Conservation (phyloP, 1,140 invertebrate genomes). For the Sesamia nonagrioides region DNA sequence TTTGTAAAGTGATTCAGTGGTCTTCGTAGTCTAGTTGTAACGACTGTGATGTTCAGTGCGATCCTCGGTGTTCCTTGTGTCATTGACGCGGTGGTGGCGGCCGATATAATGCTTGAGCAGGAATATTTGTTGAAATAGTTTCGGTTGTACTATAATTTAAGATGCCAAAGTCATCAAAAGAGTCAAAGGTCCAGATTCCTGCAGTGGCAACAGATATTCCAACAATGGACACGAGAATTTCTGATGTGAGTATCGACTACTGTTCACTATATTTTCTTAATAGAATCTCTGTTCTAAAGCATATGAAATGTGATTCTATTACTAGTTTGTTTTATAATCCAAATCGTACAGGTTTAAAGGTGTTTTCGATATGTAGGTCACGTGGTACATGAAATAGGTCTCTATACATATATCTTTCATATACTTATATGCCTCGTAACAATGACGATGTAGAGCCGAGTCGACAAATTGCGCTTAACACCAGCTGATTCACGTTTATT, state of each 20-base stretch:
- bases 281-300: neutral
- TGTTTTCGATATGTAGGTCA: constrained; percentile 45
- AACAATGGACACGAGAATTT: constrained; percentile 75
- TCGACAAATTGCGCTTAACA: constrained; percentile 10
- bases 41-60: constrained; percentile 69
- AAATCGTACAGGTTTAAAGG: constrained; percentile 29
- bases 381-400: constrained; percentile 19
- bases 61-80: constrained; percentile 57
- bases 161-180: constrained; percentile 62
- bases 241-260: constrained; percentile 73
- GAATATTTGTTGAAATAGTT: constrained; percentile 58
- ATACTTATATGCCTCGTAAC: constrained; percentile 31
- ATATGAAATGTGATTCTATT: constrained; percentile 2
- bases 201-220: constrained; percentile 73
- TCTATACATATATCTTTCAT: constrained; percentile 8
- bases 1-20: constrained; percentile 30
- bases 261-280: constrained; percentile 8
- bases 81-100: constrained; percentile 59
- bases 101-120: constrained; percentile 60
- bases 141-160: constrained; percentile 43
- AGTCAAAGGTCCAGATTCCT: constrained; percentile 66
- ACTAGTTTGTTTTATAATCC: neutral
- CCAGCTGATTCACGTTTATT: constrained; percentile 23
- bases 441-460: constrained; percentile 39
- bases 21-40: constrained; percentile 12